A percentile compares a stretch with the other conserved stretches of the same genome.
phyloP scores from a whole-genome alignment of 2,113 vertebrate species.

The Promerops cafer region DNA sequence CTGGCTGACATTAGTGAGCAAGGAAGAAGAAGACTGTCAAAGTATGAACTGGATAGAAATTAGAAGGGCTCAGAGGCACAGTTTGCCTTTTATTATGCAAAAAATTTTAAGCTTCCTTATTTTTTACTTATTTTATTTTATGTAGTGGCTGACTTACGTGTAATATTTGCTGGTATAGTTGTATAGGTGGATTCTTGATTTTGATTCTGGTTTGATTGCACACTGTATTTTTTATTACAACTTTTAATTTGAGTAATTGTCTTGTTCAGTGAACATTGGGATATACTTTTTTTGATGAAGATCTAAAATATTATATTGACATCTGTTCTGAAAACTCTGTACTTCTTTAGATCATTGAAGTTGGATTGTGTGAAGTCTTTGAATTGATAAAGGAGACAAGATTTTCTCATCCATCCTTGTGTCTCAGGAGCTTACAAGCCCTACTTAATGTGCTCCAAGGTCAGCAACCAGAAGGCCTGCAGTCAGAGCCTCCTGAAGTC shows the following conservation, averaged over 20 bases:
- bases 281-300: background rate
- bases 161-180: background rate
- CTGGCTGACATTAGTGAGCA: background rate
- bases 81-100: background rate
- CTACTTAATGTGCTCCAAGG: constrained; percentile 96
- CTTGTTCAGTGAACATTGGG: background rate
- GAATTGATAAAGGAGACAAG: constrained; percentile 97
- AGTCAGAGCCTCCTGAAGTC: constrained; percentile 95
- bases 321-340: background rate
- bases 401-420: constrained; percentile 94
- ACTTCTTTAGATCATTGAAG: constrained; percentile 88
- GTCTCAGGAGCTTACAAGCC: constrained; percentile 94
- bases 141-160: background rate
- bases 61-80: background rate
- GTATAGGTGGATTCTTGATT: background rate
- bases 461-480: constrained; percentile 95
- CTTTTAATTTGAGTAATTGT: background rate
- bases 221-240: background rate
- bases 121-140: no score
- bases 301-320: background rate
- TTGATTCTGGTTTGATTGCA: background rate
- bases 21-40: background rate
- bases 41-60: background rate
- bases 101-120: background rate
- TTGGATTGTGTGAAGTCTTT: constrained; percentile 97